phyloP scores from a whole-genome alignment of 2,113 vertebrate species.

The Cygnus atratus region DNA sequence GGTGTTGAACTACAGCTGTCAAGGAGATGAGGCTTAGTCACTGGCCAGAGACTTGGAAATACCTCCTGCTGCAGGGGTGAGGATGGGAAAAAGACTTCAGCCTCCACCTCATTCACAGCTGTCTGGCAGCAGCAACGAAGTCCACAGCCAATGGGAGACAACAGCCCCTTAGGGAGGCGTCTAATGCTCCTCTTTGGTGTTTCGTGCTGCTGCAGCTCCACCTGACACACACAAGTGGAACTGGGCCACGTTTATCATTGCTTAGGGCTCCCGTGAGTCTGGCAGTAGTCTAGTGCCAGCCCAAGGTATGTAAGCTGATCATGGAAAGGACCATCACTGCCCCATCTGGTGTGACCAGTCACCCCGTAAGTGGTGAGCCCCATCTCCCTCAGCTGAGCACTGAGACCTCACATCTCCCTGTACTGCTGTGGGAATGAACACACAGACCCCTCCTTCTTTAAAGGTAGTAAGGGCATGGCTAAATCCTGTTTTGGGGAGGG shows the following conservation, averaged over 20 bases:
- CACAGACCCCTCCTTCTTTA: background rate
- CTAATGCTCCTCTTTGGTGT: background rate
- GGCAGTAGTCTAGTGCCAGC: background rate
- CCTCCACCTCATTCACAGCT: background rate
- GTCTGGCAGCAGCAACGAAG: background rate
- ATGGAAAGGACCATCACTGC: background rate
- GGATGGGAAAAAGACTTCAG: background rate
- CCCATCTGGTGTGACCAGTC: background rate
- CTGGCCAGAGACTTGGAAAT: background rate
- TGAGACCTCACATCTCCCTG: background rate
- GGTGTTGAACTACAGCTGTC: background rate
- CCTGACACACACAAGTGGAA: background rate
- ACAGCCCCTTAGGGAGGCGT: background rate
- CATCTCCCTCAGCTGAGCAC: background rate
- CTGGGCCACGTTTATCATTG: background rate
- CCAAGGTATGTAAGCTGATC: background rate
- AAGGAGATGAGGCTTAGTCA: background rate
- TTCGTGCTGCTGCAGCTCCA: background rate
- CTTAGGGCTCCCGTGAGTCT: background rate
- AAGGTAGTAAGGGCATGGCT: background rate
- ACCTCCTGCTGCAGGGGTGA: background rate
- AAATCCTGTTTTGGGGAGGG: background rate
- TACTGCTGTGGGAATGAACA: background rate
- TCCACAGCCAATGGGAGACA: background rate
- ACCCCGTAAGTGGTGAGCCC: background rate